A percentile compares a stretch with the other conserved stretches of the same genome.
These are phyloP conservation scores for Chaetodon trifasciatus DNA, from an alignment of 2,797 vertebrate species.

Conservation along the genomic window DNA sequence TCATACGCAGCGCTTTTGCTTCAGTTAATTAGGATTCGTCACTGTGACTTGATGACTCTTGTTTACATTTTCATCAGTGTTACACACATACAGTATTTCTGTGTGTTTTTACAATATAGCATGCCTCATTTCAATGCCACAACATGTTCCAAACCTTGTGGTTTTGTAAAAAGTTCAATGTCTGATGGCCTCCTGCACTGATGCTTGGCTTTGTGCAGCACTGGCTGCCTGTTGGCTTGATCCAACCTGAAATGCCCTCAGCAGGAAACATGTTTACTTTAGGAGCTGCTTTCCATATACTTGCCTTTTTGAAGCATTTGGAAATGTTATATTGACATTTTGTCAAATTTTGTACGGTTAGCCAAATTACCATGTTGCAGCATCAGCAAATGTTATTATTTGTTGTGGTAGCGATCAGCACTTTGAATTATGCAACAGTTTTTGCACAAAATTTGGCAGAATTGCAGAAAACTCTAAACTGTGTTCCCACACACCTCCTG, in stretches of 20 bases:
- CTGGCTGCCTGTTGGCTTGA: slow-evolving; percentile 15
- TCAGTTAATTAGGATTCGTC: slow-evolving; percentile 15
- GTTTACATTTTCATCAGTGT: not conserved
- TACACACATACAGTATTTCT: not conserved
- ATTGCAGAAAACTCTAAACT: not conserved
- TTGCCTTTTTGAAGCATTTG: not conserved
- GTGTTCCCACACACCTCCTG: not conserved
- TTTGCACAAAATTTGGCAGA: not conserved
- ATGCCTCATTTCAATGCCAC: not conserved
- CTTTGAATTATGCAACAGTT: not conserved
- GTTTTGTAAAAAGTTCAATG: not conserved
- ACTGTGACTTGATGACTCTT: not conserved
- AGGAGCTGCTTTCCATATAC: slow-evolving; percentile 7
- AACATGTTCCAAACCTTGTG: not conserved
- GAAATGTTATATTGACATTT: not conserved
- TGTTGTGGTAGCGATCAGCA: not conserved
- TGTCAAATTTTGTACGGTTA: not conserved
- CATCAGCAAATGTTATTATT: not conserved
- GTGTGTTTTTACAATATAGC: not conserved
- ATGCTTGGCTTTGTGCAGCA: slow-evolving; percentile 2
- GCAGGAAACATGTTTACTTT: slow-evolving; percentile 11
- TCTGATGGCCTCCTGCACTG: not conserved
- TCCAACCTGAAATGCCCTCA: slow-evolving; percentile 32
- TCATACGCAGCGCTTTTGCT: slow-evolving; percentile 4
- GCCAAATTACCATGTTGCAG: not conserved